Evolutionary conservation across 2,888 invertebrate genomes (phyloP).

Genomic region (Amiota communis): DNA sequence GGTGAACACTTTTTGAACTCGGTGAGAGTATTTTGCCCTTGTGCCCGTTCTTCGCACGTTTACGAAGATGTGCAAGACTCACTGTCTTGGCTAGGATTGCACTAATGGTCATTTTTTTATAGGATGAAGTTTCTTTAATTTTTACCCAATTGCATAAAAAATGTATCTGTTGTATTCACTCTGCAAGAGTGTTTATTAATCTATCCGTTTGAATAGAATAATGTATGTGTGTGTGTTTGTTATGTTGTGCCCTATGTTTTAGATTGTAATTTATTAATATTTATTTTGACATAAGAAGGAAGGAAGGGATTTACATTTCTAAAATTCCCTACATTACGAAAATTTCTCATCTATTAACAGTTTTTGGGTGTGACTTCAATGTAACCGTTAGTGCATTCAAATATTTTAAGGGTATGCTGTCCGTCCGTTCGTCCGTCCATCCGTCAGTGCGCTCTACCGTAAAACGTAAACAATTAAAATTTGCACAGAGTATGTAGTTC

Average conservation of each 20-base stretch:
- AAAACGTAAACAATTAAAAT: too few relatives aligned
- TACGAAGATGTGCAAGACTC: conserved; percentile 21
- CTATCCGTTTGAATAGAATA: neutral
- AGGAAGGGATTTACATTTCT: neutral
- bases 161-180: neutral
- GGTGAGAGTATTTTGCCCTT: too few relatives aligned
- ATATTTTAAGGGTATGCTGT: too few relatives aligned
- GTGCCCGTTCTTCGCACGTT: neutral
- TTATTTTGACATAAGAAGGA: neutral
- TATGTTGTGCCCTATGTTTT: neutral
- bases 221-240: neutral
- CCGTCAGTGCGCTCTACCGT: too few relatives aligned
- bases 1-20: too few relatives aligned
- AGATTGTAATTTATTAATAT: neutral
- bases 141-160: neutral
- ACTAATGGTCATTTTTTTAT: conserved; percentile 38
- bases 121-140: too few relatives aligned
- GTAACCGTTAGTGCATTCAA: too few relatives aligned
- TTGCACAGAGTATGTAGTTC: too few relatives aligned
- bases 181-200: neutral
- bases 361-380: too few relatives aligned
- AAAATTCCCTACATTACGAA: too few relatives aligned
- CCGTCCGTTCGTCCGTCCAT: too few relatives aligned
- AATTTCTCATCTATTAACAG: too few relatives aligned
- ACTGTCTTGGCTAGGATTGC: conserved; percentile 22